A percentile compares a stretch with the other conserved stretches of the same genome.
Evolutionary conservation across 2,888 invertebrate genomes (phyloP).

Genomic region (Acleris laterana): DNA sequence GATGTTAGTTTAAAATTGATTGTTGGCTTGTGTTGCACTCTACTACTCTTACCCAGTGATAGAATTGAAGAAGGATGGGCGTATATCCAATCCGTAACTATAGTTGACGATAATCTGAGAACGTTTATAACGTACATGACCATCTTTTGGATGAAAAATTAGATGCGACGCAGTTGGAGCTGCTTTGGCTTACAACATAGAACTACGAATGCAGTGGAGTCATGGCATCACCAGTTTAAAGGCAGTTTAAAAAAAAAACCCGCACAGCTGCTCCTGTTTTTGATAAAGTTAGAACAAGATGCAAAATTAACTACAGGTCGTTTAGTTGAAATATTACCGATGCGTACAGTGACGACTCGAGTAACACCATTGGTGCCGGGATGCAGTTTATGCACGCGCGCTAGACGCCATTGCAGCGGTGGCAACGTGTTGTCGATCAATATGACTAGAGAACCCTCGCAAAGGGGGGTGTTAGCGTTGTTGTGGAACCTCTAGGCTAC

Average conservation of each 20-base stretch:
- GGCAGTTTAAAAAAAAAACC: not conserved
- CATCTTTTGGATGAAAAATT: not conserved
- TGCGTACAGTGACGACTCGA: too few relatives aligned
- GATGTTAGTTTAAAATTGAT: slow-evolving; percentile 5
- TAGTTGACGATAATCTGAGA: slow-evolving; percentile 3
- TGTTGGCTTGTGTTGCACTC: slow-evolving; percentile 3
- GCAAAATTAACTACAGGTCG: too few relatives aligned
- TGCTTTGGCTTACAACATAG: not conserved
- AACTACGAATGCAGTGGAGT: not conserved
- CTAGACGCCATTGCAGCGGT: too few relatives aligned
- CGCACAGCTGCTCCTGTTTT: slow-evolving; percentile 6
- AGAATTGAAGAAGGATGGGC: too few relatives aligned
- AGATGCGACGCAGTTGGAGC: slow-evolving; percentile 6
- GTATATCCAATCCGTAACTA: not conserved
- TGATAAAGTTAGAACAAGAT: not conserved
- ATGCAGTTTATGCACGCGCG: too few relatives aligned
- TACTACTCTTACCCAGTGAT: not conserved
- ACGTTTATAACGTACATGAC: slow-evolving; percentile 1
- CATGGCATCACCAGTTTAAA: slow-evolving; percentile 7
- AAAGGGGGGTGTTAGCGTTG: too few relatives aligned
- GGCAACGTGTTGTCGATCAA: too few relatives aligned
- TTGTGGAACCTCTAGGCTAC: too few relatives aligned
- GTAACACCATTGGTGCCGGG: too few relatives aligned
- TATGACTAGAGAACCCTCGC: too few relatives aligned
- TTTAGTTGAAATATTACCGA: too few relatives aligned